A percentile compares a stretch with the other conserved stretches of the same genome.
phyloP scores from a whole-genome alignment of 2,888 invertebrate species.

The Osmoderma eremita region DNA sequence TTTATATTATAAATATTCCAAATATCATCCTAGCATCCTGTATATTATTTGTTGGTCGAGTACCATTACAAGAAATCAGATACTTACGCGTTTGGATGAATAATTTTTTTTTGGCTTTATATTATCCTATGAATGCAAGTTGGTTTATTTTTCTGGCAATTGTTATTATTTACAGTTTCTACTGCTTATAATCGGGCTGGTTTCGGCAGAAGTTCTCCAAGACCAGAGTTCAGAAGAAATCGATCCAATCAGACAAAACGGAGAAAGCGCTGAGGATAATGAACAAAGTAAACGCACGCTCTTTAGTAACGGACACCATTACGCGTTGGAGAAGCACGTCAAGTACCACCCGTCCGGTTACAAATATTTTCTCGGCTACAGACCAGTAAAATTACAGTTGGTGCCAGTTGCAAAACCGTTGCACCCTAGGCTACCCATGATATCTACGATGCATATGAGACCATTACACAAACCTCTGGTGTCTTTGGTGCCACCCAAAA shows the following conservation, averaged over 20 bases:
- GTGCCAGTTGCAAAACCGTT: conserved; percentile 41
- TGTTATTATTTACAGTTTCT: conserved; percentile 26
- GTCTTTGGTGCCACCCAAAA: conserved; percentile 39
- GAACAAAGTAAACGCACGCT: conserved; percentile 42
- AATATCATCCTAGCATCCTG: too few relatives aligned
- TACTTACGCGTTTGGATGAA: too few relatives aligned
- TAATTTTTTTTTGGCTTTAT: neutral
- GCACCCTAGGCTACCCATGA: conserved; percentile 3
- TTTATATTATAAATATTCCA: too few relatives aligned
- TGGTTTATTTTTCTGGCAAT: neutral
- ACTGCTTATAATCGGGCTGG: conserved; percentile 23
- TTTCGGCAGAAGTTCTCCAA: conserved; percentile 34
- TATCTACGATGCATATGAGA: conserved; percentile 25
- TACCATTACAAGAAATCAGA: too few relatives aligned
- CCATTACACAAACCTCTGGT: conserved; percentile 36
- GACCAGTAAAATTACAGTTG: conserved; percentile 39
- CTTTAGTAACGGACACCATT: conserved; percentile 35
- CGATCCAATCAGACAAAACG: conserved; percentile 39
- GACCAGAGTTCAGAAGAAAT: conserved; percentile 35
- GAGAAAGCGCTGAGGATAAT: conserved; percentile 30
- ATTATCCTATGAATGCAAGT: too few relatives aligned
- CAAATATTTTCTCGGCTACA: conserved; percentile 40
- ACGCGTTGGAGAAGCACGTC: conserved; percentile 41
- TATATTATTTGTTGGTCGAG: too few relatives aligned
- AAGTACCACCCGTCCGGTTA: conserved; percentile 36